phyloP scores from a whole-genome alignment of 92 coral and sea anemone genomes.

The Palythoa heliodiscus region DNA sequence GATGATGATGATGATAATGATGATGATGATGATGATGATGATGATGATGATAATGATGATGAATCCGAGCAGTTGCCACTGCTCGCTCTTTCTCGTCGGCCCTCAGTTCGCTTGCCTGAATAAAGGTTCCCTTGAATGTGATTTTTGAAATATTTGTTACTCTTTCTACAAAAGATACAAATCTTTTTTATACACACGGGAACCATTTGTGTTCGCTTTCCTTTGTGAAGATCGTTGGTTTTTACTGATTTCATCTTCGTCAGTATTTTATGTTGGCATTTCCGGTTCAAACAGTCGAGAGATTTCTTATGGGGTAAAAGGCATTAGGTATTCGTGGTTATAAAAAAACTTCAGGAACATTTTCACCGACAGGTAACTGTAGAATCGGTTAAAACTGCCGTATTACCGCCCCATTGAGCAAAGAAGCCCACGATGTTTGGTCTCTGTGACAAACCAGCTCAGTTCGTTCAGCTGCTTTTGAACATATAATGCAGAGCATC shows the following conservation, averaged over 20 bases:
- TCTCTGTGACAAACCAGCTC: slow-evolving; percentile 52
- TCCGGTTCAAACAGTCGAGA: slow-evolving; percentile 7
- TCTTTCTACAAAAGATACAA: slow-evolving; percentile 40
- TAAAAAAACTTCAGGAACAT: slow-evolving; percentile 45
- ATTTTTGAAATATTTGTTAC: slow-evolving; percentile 43
- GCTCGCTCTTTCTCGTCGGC: slow-evolving; percentile 56
- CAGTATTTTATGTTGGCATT: slow-evolving; percentile 29
- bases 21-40: too few species aligned
- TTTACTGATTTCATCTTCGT: slow-evolving; percentile 27
- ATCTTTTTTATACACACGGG: slow-evolving; percentile 52
- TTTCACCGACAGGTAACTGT: slow-evolving; percentile 36
- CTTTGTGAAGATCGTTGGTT: slow-evolving; percentile 45
- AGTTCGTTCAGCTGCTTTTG: slow-evolving; percentile 28
- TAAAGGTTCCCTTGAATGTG: slow-evolving; percentile 2
- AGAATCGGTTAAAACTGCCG: slow-evolving; percentile 47
- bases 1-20: too few species aligned
- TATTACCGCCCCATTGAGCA: slow-evolving; percentile 47
- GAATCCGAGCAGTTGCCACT: slow-evolving; percentile 51
- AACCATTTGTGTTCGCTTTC: slow-evolving; percentile 42
- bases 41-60: too few species aligned
- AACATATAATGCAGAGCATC: slow-evolving; percentile 42
- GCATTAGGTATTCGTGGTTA: slow-evolving; percentile 39
- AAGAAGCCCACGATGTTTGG: slow-evolving; percentile 46
- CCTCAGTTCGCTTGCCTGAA: slow-evolving; percentile 46
- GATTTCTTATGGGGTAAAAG: slow-evolving; percentile 38